Conservation (phyloP, 2,113 vertebrate species). For the Chamaea fasciata region DNA sequence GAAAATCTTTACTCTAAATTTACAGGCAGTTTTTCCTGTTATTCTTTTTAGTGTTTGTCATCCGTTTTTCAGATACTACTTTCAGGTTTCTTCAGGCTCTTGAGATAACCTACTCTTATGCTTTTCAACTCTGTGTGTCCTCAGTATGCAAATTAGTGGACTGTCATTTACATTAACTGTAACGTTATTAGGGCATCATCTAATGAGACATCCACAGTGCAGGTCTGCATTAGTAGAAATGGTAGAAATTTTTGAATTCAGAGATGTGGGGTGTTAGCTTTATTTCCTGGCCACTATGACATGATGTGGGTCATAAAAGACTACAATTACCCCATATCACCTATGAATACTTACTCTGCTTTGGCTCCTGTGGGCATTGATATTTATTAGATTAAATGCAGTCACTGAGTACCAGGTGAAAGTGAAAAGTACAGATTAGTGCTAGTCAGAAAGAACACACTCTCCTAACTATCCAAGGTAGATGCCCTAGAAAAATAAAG, state of each 20-base stretch:
- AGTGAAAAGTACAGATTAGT: not conserved
- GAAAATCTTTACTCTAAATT: not conserved
- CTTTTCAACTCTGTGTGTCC: not conserved
- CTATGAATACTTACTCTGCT: not conserved
- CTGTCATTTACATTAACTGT: not conserved
- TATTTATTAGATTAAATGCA: not conserved
- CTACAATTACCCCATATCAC: fast-evolving
- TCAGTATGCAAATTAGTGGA: not conserved
- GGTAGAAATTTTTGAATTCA: not conserved
- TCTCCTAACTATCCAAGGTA: not conserved
- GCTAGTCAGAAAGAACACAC: not conserved
- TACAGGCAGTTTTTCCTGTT: not conserved
- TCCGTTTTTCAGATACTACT: not conserved
- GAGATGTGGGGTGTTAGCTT: not conserved
- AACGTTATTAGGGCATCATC: not conserved
- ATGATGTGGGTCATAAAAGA: not conserved
- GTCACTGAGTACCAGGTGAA: not conserved
- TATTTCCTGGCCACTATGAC: not conserved
- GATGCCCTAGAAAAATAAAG: not conserved
- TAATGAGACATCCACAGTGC: not conserved
- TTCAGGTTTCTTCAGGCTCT: not conserved
- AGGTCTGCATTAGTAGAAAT: not conserved
- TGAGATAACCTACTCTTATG: not conserved
- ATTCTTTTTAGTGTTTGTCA: not conserved
- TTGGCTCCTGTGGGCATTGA: not conserved